Conservation (phyloP, 1,140 invertebrate species). For the Hesperophylax magnus region DNA sequence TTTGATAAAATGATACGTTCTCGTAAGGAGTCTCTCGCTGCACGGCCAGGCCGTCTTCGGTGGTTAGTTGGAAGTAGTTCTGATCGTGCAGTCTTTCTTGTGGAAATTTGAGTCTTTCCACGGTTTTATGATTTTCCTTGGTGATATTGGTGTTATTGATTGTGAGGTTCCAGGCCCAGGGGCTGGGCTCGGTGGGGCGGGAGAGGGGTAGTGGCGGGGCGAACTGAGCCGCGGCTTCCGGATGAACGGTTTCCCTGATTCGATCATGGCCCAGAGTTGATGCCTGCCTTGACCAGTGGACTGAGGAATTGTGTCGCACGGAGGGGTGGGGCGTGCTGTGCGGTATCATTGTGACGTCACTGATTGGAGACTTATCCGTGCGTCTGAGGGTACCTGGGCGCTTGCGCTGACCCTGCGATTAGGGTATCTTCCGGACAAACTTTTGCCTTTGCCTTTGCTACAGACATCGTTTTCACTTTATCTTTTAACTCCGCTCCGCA, state of each 20-base stretch:
- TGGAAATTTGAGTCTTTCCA: background rate
- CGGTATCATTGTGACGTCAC: conserved; percentile 27
- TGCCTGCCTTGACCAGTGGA: conserved; percentile 7
- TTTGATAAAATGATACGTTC: conserved; percentile 24
- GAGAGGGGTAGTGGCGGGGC: background rate
- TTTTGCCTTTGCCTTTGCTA: background rate
- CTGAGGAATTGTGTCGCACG: conserved; percentile 20
- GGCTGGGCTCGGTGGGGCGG: background rate
- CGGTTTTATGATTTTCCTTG: background rate
- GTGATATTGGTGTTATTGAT: conserved; percentile 3
- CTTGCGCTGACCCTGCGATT: background rate
- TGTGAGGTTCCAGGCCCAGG: conserved; percentile 10
- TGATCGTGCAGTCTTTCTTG: conserved; percentile 8
- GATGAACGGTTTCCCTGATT: conserved; percentile 18
- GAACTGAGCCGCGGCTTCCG: background rate
- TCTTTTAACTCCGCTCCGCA: background rate
- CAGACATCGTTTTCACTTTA: background rate
- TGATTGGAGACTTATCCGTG: background rate
- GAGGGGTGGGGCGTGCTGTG: conserved; percentile 12
- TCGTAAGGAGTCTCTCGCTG: conserved; percentile 16
- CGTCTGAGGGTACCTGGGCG: background rate
- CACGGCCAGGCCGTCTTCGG: background rate
- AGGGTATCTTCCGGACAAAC: background rate
- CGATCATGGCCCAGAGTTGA: background rate
- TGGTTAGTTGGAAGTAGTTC: conserved; percentile 4